Conservation (phyloP, 2,113 vertebrate species). For the Corythoichthys intestinalis region DNA sequence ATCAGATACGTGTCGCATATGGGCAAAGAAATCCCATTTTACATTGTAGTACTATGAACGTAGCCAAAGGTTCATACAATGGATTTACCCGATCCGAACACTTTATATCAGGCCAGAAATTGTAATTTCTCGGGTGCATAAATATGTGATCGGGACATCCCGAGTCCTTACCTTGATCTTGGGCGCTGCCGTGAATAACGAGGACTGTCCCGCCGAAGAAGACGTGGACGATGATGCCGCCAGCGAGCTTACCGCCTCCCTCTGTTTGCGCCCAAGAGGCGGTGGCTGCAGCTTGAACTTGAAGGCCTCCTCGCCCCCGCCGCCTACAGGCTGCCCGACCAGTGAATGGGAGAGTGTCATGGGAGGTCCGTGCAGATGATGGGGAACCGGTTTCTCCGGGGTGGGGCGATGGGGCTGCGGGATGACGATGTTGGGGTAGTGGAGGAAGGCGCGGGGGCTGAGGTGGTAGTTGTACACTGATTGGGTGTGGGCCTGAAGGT, state of each 20-base stretch:
- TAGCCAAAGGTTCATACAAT: too few relatives aligned
- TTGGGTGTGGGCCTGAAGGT: slow-evolving; percentile 89
- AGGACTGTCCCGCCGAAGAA: slow-evolving; percentile 39
- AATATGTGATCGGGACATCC: too few relatives aligned
- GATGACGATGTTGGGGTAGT: slow-evolving; percentile 86
- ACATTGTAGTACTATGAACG: too few relatives aligned
- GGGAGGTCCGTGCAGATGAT: slow-evolving; percentile 62
- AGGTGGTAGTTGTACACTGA: slow-evolving; percentile 96
- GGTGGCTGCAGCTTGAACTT: slow-evolving; percentile 93
- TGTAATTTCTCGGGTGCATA: too few relatives aligned
- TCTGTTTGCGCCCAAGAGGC: slow-evolving; percentile 81
- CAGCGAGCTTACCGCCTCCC: slow-evolving; percentile 63
- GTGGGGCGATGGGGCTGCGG: slow-evolving; percentile 84
- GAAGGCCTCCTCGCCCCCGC: slow-evolving; percentile 66
- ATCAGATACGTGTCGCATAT: too few relatives aligned
- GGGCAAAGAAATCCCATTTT: too few relatives aligned
- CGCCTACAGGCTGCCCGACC: slow-evolving; percentile 49
- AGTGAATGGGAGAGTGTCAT: slow-evolving; percentile 57
- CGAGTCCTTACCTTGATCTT: slow-evolving; percentile 78
- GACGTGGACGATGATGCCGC: slow-evolving; percentile 42
- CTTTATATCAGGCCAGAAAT: too few relatives aligned
- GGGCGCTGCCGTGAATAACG: slow-evolving; percentile 62
- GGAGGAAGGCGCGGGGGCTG: slow-evolving; percentile 87
- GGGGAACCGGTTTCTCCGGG: slow-evolving; percentile 46
- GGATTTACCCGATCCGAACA: too few relatives aligned